Evolutionary conservation across 2,113 vertebrate species (phyloP).

Genomic region (Microcebus murinus): DNA sequence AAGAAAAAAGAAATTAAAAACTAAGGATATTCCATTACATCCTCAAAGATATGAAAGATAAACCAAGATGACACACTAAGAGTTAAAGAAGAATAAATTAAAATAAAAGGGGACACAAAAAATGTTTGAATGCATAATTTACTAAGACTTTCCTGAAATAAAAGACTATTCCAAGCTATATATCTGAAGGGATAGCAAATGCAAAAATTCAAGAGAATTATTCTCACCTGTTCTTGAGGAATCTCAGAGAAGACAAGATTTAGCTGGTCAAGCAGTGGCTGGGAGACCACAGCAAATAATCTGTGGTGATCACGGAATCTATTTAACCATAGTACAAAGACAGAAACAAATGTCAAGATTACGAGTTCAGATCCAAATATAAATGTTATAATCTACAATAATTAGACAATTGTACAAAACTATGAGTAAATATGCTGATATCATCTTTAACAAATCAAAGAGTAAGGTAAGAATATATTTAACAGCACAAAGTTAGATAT

Average conservation of each 20-base stretch:
- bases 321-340: neutral
- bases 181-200: neutral
- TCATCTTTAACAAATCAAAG: conserved; percentile 1
- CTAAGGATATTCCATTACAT: neutral
- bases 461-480: neutral
- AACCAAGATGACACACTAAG: neutral
- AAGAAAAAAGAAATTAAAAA: neutral
- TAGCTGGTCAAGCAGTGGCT: neutral
- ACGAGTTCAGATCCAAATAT: neutral
- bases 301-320: neutral
- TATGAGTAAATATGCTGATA: neutral
- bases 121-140: neutral
- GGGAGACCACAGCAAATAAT: neutral
- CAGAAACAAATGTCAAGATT: neutral
- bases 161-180: neutral
- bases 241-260: neutral
- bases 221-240: neutral
- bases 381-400: neutral
- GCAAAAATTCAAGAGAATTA: neutral
- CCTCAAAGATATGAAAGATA: neutral
- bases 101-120: neutral
- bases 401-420: neutral
- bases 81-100: neutral
- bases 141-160: neutral
- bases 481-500: neutral